Base-by-base conservation (phyloP, 2,888 invertebrate species). In the Sphaeridia pumilis region DNA sequence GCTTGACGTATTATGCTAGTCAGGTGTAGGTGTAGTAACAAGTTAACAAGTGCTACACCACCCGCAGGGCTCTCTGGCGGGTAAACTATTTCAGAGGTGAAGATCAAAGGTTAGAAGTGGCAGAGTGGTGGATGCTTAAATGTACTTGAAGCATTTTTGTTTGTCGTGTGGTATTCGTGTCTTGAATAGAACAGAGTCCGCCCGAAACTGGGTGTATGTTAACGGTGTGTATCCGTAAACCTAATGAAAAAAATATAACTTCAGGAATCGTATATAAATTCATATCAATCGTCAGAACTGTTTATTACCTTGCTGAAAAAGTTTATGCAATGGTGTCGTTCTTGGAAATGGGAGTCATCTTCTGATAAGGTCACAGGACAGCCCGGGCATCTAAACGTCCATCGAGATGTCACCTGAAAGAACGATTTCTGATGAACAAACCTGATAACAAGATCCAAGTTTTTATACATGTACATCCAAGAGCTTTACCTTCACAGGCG, bases 141-240 rank as follows among this genome's bases (percentile, higher is more conserved):
- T 92, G 71, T 89, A 97, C 73, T 94, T 94, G 72, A 98, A 98
- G 74, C 98, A 99, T 73, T 98, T 98, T 69, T 97, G 95, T 73
- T 97, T 95, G 69, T 95, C 93, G 69, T 92, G 90, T 22, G 97
- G 93, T 75, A 98, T 89, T 66, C 97, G 78, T 14, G 98, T 99
- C 72, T 98, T 98, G 72, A 98, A 98, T 14, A 98, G 77, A 66
- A 98, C 92, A 0, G 97, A 97, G 73, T 98, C 97, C 0, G 90
- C 95, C 58, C 97, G 79, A 72, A 84, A 95, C 72, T 98, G 97
- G 0, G 97, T 97, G 69, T 92, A 89, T 47, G 95, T 74, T 17
- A 98, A 75, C 0, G 98, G 98, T 69, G 93, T 95, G 72, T 99
- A 99, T 22, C 98, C 98, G 76, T 95, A 97, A 38, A 97, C 88